Evolutionary conservation across 2,888 invertebrate genomes (phyloP), one percentile per base, ranked within the genome.

Genomic region (Drosophila birchii): DNA sequence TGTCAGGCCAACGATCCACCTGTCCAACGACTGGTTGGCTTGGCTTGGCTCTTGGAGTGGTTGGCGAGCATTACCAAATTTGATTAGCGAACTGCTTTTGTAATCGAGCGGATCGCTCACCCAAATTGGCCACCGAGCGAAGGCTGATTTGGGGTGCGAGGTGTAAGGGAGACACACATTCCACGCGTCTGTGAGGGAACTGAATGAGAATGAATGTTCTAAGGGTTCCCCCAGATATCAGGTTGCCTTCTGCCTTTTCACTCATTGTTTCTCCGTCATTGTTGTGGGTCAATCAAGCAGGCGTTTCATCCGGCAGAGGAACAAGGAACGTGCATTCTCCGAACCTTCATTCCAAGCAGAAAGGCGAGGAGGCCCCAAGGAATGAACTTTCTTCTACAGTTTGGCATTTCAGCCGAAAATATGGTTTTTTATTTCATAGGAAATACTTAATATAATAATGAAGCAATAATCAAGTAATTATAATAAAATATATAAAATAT

Each of bases 221-320:
- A 66, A 66, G 66, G 66, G 66, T 54, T 66, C 69, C 44, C 36
- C 43, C 34, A 23, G 51, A n/a, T 44, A 54, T 66, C 54, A 11
- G 44, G 59, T 67, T 71, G 18, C 45, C 67, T 57, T 34, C 44
- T 23, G 44, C 23, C 44, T 8, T 26, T 23, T 16, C 43, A 12
- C 3, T 16, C 20, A 36, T 38, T 26, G 26, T 36, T 29, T 11
- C 14, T 11, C n/a, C 7, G 20, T n/a, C 43, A 29, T 66, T 41
- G 66, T 51, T 66, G 64, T 26, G 23, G 57, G 56, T 44, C 29
- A 56, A 16, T 44, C 29, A 56, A 16, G 20, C n/a, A 56, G 32
- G n/a, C n/a, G 29, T 36, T 11, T 11, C 8, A 26, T 66, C 47
- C 36, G 41, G 36, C 47, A 26, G 51, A 44, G 43, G 38, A 59